Evolutionary conservation across 2,888 invertebrate species (phyloP).

Genomic region (Alsophila aescularia): DNA sequence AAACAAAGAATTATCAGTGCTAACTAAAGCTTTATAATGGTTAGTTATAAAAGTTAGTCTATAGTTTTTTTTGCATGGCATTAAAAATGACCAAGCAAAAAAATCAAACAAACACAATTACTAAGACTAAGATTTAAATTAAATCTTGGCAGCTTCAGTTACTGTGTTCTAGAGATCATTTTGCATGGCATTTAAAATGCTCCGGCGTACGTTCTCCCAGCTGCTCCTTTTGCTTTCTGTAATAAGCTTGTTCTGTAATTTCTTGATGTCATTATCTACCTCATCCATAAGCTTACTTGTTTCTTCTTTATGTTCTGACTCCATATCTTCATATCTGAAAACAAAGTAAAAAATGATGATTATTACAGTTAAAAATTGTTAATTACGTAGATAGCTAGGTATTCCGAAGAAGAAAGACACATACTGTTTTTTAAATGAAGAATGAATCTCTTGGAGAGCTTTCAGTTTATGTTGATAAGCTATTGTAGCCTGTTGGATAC

Average conservation of each 20-base stretch:
- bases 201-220: constrained; percentile 65
- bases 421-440: constrained; percentile 66
- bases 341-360: neutral
- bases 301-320: constrained; percentile 58
- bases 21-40: too few relatives aligned
- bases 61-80: too few relatives aligned
- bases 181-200: constrained; percentile 70
- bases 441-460: constrained; percentile 60
- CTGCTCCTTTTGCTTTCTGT: constrained; percentile 68
- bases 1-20: too few relatives aligned
- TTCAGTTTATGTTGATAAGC: constrained; percentile 67
- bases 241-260: constrained; percentile 66
- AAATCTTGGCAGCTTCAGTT: too few relatives aligned
- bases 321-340: constrained; percentile 66
- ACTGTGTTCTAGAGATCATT: constrained; percentile 71
- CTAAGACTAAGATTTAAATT: constrained; percentile 9
- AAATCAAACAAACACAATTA: constrained; percentile 2
- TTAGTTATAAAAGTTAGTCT: too few relatives aligned
- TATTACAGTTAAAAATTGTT: too few relatives aligned
- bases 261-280: constrained; percentile 65
- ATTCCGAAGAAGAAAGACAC: constrained; percentile 2
- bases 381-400: too few relatives aligned
- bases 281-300: constrained; percentile 64
- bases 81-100: too few relatives aligned
- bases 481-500: constrained; percentile 64